Evolutionary conservation across 2,113 vertebrate species (phyloP).

Genomic region (Saiga tatarica): DNA sequence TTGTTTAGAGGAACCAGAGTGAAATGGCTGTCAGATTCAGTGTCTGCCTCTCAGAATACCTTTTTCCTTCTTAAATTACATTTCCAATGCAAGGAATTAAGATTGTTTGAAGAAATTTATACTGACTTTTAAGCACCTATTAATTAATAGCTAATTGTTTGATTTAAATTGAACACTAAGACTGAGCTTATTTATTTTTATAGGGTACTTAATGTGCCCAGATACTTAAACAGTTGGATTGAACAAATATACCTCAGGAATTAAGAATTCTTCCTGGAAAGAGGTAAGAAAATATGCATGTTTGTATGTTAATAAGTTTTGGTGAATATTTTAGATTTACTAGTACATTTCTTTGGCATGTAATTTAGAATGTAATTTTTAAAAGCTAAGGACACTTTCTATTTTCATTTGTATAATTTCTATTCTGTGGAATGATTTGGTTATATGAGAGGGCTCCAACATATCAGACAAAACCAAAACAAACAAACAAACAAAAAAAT

Average conservation of each 20-base stretch:
- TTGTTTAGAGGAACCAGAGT: neutral
- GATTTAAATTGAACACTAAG: slow-evolving; percentile 25
- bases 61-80: neutral
- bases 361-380: neutral
- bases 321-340: neutral
- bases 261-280: slow-evolving; percentile 20
- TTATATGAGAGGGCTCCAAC: neutral
- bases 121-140: neutral
- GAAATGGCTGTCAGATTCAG: neutral
- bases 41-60: neutral
- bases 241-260: neutral
- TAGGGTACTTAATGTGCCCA: slow-evolving; percentile 11
- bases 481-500: neutral
- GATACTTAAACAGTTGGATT: neutral
- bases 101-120: neutral
- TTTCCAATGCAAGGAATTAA: neutral
- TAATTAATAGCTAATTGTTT: neutral
- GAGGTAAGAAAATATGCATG: slow-evolving; percentile 56
- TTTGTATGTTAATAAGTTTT: slow-evolving; percentile 4
- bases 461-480: neutral
- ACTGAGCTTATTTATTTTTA: slow-evolving; percentile 17
- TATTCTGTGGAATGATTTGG: neutral
- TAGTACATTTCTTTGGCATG: neutral
- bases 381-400: neutral
- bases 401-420: neutral